Evolutionary conservation across 2,797 vertebrate genomes (phyloP), one percentile per base, ranked within the genome.

Genomic region (Microtus californicus): DNA sequence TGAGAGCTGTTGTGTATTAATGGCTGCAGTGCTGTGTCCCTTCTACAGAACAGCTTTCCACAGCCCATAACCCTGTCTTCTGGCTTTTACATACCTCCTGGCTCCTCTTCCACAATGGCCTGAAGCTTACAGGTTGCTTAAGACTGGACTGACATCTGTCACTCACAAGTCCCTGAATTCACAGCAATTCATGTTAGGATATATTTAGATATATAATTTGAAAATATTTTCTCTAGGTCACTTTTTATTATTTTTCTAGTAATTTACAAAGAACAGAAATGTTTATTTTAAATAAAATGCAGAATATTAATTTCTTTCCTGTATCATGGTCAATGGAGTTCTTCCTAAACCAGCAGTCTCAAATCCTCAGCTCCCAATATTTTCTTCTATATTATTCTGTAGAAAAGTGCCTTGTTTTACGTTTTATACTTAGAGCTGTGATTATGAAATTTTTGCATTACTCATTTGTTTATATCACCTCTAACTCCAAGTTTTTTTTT

Each of bases 221-320:
- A 34, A 56, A 82, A 40, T 83, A 89, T 78, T 89, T 92, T 92
- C 59, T 85, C 63, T 31, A 19, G 23, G n/a, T 93, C 45, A 40
- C 6, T 71, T 78, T 61, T 61, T 87, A 43, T 23, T 48, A 17
- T 37, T 78, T 94, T 45, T 5, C 61, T 5, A 37, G 23, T 69
- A 40, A 69, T 48, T 83, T 76, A 69, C 34, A 45, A 0, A 71
- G 17, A 79, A 11, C 10, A 78, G 29, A 79, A 82, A 40, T 19
- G 25, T 79, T 63, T 80, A 73, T 83, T 73, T 92, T 73, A 71
- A 40, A 56, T n/a, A 4, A 63, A 89, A 79, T 54, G 0, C 6
- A 83, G 21, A 34, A 61, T 93, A 45, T 65, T 27, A 31, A 51
- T 45, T 65, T 79, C n/a, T 61, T 89, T 73, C 65, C 56, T 61